phyloP scores from a whole-genome alignment of 2,113 vertebrate species.

The Archilochus colubris region DNA sequence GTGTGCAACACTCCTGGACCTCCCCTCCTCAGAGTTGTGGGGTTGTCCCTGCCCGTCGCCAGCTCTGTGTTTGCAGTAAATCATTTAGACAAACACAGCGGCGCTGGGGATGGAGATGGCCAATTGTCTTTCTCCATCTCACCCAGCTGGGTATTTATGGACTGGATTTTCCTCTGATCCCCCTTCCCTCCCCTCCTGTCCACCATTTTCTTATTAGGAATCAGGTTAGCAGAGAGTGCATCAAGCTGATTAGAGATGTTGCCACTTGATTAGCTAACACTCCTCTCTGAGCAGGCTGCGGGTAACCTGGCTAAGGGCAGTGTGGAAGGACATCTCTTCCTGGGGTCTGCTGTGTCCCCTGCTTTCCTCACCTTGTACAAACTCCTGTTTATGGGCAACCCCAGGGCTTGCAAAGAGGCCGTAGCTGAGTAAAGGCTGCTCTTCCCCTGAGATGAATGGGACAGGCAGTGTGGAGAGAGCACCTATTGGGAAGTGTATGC shows the following conservation, averaged over 20 bases:
- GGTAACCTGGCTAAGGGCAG: neutral
- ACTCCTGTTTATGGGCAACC: fast-evolving
- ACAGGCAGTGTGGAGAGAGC: neutral
- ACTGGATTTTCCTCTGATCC: constrained; percentile 7
- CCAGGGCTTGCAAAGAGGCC: neutral
- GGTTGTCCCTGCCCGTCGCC: neutral
- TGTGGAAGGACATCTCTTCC: neutral
- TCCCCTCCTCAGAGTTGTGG: neutral
- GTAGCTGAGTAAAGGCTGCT: neutral
- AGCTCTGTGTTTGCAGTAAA: constrained; percentile 15
- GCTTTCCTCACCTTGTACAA: neutral
- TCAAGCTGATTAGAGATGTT: constrained; percentile 70
- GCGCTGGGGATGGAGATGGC: neutral
- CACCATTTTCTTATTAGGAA: constrained; percentile 69
- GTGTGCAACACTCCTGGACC: neutral
- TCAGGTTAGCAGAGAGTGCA: constrained; percentile 59
- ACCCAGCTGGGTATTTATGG: neutral
- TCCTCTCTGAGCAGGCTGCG: neutral
- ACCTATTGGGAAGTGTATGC: fast-evolving
- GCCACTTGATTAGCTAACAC: constrained; percentile 69
- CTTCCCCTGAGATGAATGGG: neutral
- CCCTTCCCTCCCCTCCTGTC: neutral
- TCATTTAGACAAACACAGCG: constrained; percentile 50
- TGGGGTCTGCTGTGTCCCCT: fast-evolving
- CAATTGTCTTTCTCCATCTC: neutral